phyloP scores from a whole-genome alignment of 2,888 invertebrate genomes.

The Xylota segnis region DNA sequence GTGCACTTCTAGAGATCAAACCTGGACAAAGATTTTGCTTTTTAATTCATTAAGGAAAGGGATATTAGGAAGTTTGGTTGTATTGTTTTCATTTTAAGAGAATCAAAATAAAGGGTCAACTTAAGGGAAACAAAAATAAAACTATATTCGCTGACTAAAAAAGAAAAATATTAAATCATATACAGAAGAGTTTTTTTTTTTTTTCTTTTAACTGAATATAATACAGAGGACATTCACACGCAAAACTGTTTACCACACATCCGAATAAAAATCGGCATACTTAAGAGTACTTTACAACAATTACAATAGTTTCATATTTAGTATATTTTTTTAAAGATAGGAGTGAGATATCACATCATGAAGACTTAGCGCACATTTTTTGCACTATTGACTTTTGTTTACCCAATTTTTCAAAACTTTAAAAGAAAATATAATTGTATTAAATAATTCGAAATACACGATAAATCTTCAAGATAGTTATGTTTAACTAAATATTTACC shows the following conservation, averaged over 20 bases:
- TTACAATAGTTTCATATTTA: constrained; percentile 65
- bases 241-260: constrained; percentile 72
- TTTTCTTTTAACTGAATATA: constrained; percentile 63
- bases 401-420: background rate
- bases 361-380: constrained; percentile 49
- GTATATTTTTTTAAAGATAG: constrained; percentile 52
- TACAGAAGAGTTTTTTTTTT: constrained; percentile 49
- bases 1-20: constrained; percentile 62
- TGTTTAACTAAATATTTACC: constrained; percentile 71
- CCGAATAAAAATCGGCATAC: constrained; percentile 68
- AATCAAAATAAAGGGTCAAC: constrained; percentile 53
- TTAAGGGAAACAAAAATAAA: constrained; percentile 47
- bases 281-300: constrained; percentile 69
- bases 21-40: constrained; percentile 30
- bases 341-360: constrained; percentile 53
- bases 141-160: constrained; percentile 62
- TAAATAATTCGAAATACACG: constrained; percentile 1
- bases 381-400: background rate
- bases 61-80: constrained; percentile 30
- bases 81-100: constrained; percentile 44
- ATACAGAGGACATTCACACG: constrained; percentile 76
- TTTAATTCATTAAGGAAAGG: constrained; percentile 9
- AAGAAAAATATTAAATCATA: constrained; percentile 31
- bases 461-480: constrained; percentile 54
- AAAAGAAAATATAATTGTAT: too few relatives aligned